A percentile compares a stretch with the other conserved stretches of the same genome.
These are phyloP conservation scores for Schlechtendalia chinensis DNA, from an alignment of 1,140 invertebrate species.

Conservation along the genomic window DNA sequence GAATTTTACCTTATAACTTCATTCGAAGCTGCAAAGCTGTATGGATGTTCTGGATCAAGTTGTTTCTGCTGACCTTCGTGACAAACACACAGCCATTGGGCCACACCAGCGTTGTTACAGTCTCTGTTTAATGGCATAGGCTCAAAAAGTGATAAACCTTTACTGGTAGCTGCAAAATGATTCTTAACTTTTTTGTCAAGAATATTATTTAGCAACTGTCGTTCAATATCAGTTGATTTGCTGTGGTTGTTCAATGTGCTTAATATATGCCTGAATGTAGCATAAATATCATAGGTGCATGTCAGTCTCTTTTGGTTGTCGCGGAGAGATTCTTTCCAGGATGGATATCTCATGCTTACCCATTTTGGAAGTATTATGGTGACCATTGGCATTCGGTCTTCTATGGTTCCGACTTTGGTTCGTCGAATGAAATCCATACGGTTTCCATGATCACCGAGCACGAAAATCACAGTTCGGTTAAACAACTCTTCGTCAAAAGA, in stretches of 20 bases:
- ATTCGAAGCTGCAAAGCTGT: constrained; percentile 20
- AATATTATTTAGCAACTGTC: constrained; percentile 57
- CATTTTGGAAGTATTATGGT: constrained; percentile 63
- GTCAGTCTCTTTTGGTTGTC: constrained; percentile 61
- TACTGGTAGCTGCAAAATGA: constrained; percentile 50
- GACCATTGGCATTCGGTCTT: constrained; percentile 69
- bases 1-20: constrained; percentile 55
- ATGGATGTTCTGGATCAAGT: constrained; percentile 44
- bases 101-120: constrained; percentile 58
- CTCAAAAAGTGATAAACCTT: constrained; percentile 53
- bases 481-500: constrained; percentile 55
- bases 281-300: constrained; percentile 66
- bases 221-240: constrained; percentile 40
- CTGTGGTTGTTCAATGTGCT: constrained; percentile 31
- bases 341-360: constrained; percentile 61
- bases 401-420: constrained; percentile 66
- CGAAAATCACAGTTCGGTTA: constrained; percentile 59
- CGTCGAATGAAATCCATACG: constrained; percentile 66
- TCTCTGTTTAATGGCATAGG: constrained; percentile 56
- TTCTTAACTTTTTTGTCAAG: constrained; percentile 53
- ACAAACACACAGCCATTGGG: constrained; percentile 60
- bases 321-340: constrained; percentile 59
- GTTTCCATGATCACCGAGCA: constrained; percentile 62
- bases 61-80: constrained; percentile 50
- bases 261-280: constrained; percentile 66